Evolutionary conservation across 2,888 invertebrate species (phyloP), one percentile per base, ranked within the genome.

Genomic region (Neocrepidodera transversa): DNA sequence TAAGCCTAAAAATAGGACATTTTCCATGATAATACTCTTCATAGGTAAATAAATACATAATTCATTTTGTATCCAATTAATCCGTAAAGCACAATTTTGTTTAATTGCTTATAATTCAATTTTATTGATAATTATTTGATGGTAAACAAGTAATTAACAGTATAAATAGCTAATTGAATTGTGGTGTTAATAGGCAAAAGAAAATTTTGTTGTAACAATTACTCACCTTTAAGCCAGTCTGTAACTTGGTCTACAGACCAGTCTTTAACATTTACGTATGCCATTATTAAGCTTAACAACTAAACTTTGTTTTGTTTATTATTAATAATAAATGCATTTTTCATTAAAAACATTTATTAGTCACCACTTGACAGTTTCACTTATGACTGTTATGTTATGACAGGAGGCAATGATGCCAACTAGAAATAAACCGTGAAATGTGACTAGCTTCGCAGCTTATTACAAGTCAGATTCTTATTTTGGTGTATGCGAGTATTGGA

Each of bases 221-320:
- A 43, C n/a, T 62, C 81, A 93, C 94, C 94, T 87, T 90, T 88
- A 68, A 94, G 80, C 94, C 94, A 94, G 77, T 93, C 93, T 68
- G 90, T 91, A 70, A 94, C 93, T 85, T 93, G 92, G 75, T 93
- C 92, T 57, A 91, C 89, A 71, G 91, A 88, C 94, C 94, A 94
- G 81, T 93, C 93, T 71, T 89, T 90, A 72, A 94, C 91, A 80
- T 90, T 90, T 72, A 91, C 89, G 79, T 90, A 90, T 76, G 91
- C 90, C 91, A 91, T 91, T 58, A 8, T 43, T 35, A 35, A 42
- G 20, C 42, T 42, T 42, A 42, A n/a, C 13, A 42, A 8, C 42
- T 42, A 42, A 42, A 23, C 20, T 14, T 20, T 42, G n/a, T n/a
- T n/a, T n/a, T n/a, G 23, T 20, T 35, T 35, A 35, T 28, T 28